Base-by-base conservation (phyloP, 2,113 vertebrate genomes). In the Lasiurus cinereus region DNA sequence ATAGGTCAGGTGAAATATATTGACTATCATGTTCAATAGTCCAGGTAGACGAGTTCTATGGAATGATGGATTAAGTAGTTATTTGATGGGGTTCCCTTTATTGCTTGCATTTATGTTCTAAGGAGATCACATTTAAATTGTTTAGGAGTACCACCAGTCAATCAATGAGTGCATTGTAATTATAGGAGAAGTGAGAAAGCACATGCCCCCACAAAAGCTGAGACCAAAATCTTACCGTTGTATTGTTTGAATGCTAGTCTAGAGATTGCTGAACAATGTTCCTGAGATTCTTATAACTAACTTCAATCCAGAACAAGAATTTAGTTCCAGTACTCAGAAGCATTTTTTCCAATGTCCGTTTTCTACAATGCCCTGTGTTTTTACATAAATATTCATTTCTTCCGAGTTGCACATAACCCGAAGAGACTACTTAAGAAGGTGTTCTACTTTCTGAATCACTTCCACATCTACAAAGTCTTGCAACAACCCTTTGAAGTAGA, bases 91-190 rank as follows among this genome's bases (percentile, higher is more conserved):
- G 29, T 52, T 89, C 31, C 43, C 62, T 94, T 92, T 36, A 69
- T 83, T 70, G 27, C 50, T 95, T 87, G 29, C 29, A 70, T 56
- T 91, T 91, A 22, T 72, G 3, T 48, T 88, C 82, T 70, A 46
- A 93, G 62, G 21, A 12, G 56, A 76, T 33, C 36, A 87, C 13
- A 76, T 33, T 88, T 5, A 76, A 87, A 91, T 76, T 80, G 15
- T 78, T 67, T 48, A 88, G 56, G 16, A 36, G 31, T 83, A 83
- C 13, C n/a, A 64, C 48, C 39, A 92, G 48, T 67, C 77, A 79
- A 43, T 18, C 77, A 79, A 33, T 18, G 72, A 56, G 31, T 76
- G 27, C 27, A 39, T 8, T 84, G 4, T 70, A 46, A 94, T 64
- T 77, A 31, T 59, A 92, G 56, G 14, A 56, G 8, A 93, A 89